Evolutionary conservation across 2,113 vertebrate species (phyloP).

Genomic region (Serinus canaria): DNA sequence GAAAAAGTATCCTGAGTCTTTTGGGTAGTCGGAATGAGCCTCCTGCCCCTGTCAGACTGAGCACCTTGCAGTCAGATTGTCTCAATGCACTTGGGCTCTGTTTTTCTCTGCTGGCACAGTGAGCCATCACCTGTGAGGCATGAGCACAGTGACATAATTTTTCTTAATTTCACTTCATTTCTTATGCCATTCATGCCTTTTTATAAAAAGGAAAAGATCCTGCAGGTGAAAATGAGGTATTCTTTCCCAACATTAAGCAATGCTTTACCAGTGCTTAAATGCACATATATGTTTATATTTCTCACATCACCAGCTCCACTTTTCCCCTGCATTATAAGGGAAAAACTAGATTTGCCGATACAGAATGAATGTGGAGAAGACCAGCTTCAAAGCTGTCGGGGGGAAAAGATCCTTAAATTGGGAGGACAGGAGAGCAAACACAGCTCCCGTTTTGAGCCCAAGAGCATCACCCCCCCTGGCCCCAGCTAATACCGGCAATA

Average conservation of each 20-base stretch:
- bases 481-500: neutral
- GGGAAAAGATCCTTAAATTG: neutral
- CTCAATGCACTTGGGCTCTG: neutral
- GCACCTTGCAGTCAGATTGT: neutral
- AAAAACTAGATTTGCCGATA: neutral
- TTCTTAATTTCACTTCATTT: neutral
- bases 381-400: neutral
- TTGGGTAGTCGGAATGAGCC: neutral
- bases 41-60: neutral
- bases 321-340: neutral
- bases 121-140: neutral
- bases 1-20: neutral
- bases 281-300: neutral
- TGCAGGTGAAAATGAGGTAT: neutral
- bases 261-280: neutral
- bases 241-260: neutral
- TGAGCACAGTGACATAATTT: neutral
- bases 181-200: neutral
- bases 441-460: neutral
- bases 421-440: neutral
- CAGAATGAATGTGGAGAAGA: neutral
- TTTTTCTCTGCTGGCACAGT: neutral
- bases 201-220: neutral
- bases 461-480: neutral
- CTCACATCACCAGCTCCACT: neutral